Evolutionary conservation across 2,797 vertebrate genomes (phyloP).

Genomic region (Lithobates pipiens): DNA sequence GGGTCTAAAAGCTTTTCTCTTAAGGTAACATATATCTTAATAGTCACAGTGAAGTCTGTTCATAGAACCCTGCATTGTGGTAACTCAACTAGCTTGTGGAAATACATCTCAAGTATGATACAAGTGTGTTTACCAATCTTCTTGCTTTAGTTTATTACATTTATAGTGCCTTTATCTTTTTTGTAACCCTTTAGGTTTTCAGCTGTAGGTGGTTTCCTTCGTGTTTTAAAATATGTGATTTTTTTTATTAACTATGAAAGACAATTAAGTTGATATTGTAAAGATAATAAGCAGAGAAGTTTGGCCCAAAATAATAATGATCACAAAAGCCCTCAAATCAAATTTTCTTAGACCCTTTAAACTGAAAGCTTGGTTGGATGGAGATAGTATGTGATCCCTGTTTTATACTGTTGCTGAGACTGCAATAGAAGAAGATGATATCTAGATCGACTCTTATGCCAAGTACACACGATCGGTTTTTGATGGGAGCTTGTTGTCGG

Average conservation of each 20-base stretch:
- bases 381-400: no score
- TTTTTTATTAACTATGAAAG: background rate
- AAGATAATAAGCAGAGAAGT: background rate
- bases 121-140: slow-evolving; percentile 48
- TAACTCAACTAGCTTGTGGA: slow-evolving; percentile 50
- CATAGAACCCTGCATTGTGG: slow-evolving; percentile 36
- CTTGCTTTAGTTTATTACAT: slow-evolving; percentile 33
- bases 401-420: no score
- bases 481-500: no score
- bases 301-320: background rate
- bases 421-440: no score
- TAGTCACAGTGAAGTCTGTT: slow-evolving; percentile 56
- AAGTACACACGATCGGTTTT: no score
- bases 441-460: no score
- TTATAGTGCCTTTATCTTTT: background rate
- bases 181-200: background rate
- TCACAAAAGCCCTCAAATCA: background rate
- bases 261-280: background rate
- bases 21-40: slow-evolving; percentile 61
- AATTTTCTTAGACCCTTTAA: no score
- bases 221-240: background rate
- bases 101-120: slow-evolving; percentile 51
- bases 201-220: background rate
- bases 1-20: slow-evolving; percentile 61
- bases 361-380: no score